Evolutionary conservation across 2,888 invertebrate species (phyloP), one percentile per base, ranked within the genome.

Genomic region (Phyto melanocephala): DNA sequence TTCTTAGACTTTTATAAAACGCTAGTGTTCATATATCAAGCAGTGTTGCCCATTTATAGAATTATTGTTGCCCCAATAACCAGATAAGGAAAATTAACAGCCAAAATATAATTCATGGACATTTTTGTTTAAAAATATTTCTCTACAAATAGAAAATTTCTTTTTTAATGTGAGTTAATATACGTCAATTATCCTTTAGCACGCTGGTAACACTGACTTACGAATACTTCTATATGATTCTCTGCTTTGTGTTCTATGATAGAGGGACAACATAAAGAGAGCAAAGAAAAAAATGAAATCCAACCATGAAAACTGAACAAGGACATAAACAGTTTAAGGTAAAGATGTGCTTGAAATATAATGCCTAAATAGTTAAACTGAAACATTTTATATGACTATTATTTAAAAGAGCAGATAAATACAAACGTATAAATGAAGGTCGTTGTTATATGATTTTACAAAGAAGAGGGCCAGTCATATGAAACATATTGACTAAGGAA

Each of bases 231-330:
- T 40, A 24, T 24, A 54, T 6, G 11, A 40, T 40, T 40, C n/a
- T 42, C 40, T 40, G 52, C 50, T 37, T 15, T 40, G 6, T 54
- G 22, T n/a, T 5, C 4, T 8, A 11, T 7, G 24, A 1, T 1
- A 52, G 24, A n/a, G 17, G 24, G 10, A 28, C 15, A 33, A 17
- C 0, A 11, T n/a, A 56, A 56, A 2, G 1, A 33, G 33, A 17
- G 17, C 8, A 15, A 11, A 5, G 0, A 10, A 33, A 33, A 56
- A 15, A 33, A 52, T 15, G 28, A 40, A 13, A 50, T 35, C 74
- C 63, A 63, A 45, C 74, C 63, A 63, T 74, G 63, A 63, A 35
- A 62, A 56, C 11, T 63, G 74, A 54, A 63, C 74, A 74, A 74
- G 63, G 74, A 56, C 63, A 74, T 35, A 17, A 17, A 58, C 20